phyloP scores from a whole-genome alignment of 2,113 vertebrate species.

The Tauraco erythrolophus region DNA sequence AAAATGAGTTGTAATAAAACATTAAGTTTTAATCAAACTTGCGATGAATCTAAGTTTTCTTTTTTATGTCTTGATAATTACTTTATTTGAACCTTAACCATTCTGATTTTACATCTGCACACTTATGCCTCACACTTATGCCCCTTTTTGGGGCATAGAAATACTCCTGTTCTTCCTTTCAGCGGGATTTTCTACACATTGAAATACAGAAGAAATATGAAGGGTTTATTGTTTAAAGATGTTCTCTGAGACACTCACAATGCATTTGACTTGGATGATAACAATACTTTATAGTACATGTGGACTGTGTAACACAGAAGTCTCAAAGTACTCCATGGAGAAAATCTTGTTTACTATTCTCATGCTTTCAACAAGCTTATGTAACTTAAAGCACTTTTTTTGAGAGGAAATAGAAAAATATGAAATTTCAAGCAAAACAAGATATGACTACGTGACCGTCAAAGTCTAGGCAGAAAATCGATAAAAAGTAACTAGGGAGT shows the following conservation, averaged over 20 bases:
- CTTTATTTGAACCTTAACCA: background rate
- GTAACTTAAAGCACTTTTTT: background rate
- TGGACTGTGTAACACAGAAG: background rate
- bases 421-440: background rate
- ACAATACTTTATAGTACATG: background rate
- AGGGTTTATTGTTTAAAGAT: background rate
- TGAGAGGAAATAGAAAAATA: background rate
- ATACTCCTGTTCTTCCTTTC: background rate
- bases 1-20: background rate
- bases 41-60: background rate
- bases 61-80: background rate
- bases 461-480: background rate
- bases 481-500: background rate
- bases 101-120: background rate
- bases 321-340: background rate
- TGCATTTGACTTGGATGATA: background rate
- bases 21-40: background rate
- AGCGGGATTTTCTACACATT: background rate
- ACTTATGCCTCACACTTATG: background rate
- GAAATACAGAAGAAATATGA: background rate
- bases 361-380: background rate
- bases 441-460: background rate
- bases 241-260: background rate
- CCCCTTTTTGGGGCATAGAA: background rate
- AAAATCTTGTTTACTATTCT: background rate